Evolutionary conservation across 2,888 invertebrate species (phyloP).

Genomic region (Folsomia manolachei): DNA sequence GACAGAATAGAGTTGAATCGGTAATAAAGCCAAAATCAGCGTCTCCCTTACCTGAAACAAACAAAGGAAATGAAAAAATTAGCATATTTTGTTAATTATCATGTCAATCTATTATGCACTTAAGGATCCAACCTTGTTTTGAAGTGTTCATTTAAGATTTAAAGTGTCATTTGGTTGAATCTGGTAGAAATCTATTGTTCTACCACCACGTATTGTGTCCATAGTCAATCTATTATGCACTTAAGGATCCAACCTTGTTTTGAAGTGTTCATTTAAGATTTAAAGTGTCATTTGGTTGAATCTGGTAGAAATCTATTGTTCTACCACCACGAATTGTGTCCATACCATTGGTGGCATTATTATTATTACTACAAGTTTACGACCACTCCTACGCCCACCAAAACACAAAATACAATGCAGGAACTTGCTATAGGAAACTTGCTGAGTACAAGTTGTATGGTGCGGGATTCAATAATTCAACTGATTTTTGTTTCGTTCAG

Average conservation of each 20-base stretch:
- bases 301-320: not conserved
- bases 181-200: not conserved
- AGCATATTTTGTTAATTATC: conserved; percentile 19
- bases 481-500: not conserved
- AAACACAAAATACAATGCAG: too few relatives aligned
- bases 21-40: conserved; percentile 12
- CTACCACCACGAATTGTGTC: not conserved
- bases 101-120: not conserved
- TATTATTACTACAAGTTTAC: not conserved
- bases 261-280: not conserved
- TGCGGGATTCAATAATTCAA: not conserved
- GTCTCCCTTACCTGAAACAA: conserved; percentile 16
- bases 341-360: not conserved
- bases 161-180: not conserved
- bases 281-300: not conserved
- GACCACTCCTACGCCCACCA: not conserved
- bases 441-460: too few relatives aligned
- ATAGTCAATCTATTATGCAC: not conserved
- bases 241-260: not conserved
- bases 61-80: conserved; percentile 14
- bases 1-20: not conserved
- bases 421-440: too few relatives aligned
- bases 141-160: not conserved
- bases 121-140: not conserved
- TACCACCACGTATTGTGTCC: not conserved